phyloP scores from a whole-genome alignment of 2,113 vertebrate species.

The Paradisaea rubra region DNA sequence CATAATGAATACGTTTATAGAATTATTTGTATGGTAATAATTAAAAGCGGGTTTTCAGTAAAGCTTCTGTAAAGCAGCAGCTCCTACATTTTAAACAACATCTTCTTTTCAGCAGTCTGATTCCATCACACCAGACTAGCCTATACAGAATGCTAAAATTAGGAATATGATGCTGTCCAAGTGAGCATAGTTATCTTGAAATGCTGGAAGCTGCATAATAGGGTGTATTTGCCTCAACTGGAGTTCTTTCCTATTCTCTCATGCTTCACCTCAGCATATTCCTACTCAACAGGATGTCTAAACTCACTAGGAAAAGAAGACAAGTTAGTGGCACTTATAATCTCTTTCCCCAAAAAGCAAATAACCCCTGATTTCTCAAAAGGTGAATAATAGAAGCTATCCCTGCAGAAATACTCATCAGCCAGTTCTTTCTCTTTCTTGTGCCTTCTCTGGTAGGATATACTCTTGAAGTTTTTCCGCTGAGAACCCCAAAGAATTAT shows the following conservation, averaged over 20 bases:
- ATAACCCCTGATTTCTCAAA: not conserved
- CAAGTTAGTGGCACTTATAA: not conserved
- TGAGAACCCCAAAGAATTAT: not conserved
- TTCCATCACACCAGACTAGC: not conserved
- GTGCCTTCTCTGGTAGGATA: not conserved
- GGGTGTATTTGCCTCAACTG: not conserved
- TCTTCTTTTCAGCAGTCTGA: not conserved
- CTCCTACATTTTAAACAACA: not conserved
- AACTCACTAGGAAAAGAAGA: not conserved
- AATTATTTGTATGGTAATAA: not conserved
- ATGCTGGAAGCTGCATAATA: not conserved
- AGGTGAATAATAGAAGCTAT: not conserved
- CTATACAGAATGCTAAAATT: not conserved
- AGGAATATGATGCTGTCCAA: not conserved
- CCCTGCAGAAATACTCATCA: not conserved
- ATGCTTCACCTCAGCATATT: not conserved
- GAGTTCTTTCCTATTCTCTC: not conserved
- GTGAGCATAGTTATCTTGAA: not conserved
- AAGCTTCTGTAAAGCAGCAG: not conserved
- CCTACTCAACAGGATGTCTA: not conserved
- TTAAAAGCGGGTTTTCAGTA: not conserved
- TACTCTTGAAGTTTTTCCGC: not conserved
- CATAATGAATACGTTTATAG: not conserved
- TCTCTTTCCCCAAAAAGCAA: not conserved
- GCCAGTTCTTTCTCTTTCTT: not conserved